Evolutionary conservation across 2,888 invertebrate species (phyloP), one percentile per base, ranked within the genome.

Genomic region (Spodoptera picta): DNA sequence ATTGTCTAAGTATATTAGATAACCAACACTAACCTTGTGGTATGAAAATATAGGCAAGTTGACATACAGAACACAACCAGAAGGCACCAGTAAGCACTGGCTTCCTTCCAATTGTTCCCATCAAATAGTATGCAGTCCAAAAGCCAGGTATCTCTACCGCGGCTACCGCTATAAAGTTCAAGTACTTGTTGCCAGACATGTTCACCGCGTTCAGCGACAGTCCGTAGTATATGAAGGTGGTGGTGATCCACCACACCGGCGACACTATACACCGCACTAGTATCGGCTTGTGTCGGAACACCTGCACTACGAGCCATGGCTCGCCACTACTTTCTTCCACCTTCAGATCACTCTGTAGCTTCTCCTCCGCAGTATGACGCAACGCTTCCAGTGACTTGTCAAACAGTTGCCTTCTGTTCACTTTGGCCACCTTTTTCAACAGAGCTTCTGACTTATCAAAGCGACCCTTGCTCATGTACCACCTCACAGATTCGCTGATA

Each of bases 401-500:
- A 1, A 90, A 89, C 3, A 93, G 59, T 27, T 79, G 45, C 42
- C 67, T 87, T 12, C 94, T 93, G 69, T 97, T 97, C 0, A 95
- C 89, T 73, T 88, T 89, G 0, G 97, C 96, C 3, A 97, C 95
- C 65, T 92, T 95, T 47, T 94, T 94, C 9, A 97, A 88, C 2
- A 96, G 95, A 12, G 84, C 85, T 73, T 96, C 95, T 0, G 97
- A 96, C 69, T 96, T 95, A 12, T 96, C 95, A 62, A 95, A 95
- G 58, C 95, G 95, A 1, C 96, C 96, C 81, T 97, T 96, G 60
- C 96, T 96, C 73, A 97, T 89, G 54, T 97, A 95, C 98, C 98
- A 98, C 58, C 97, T 95, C 0, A 97, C 94, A 3, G 97, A 97
- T 87, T 97, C 97, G 0, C 96, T 95, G 60, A 96, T 89, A 9